phyloP scores from a whole-genome alignment of 2,113 vertebrate genomes.

The Mystacornis crossleyi region DNA sequence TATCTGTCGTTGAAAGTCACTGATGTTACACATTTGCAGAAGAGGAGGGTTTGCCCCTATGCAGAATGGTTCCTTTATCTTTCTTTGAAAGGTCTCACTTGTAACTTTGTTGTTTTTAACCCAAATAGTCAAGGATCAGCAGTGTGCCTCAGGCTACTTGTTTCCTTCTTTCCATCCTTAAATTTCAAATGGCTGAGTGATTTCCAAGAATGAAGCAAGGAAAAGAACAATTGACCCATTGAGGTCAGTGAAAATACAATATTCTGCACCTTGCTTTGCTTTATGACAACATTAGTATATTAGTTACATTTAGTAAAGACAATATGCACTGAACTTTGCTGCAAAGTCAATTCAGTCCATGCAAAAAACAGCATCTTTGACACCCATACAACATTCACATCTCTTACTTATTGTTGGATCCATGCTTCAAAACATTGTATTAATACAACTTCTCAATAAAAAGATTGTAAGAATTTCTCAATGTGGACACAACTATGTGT shows the following conservation, averaged over 20 bases:
- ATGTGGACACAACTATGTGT: accelerated
- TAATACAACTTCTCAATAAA: not conserved
- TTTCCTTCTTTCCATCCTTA: not conserved
- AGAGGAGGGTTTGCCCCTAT: not conserved
- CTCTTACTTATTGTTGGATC: not conserved
- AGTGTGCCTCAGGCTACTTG: not conserved
- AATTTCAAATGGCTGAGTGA: not conserved
- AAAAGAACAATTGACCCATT: not conserved
- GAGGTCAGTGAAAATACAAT: not conserved
- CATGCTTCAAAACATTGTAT: not conserved
- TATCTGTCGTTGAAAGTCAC: not conserved
- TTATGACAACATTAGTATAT: not conserved
- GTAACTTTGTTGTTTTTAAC: not conserved
- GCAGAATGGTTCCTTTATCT: not conserved
- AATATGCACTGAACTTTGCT: not conserved
- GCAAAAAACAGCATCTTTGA: not conserved
- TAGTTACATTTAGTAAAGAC: not conserved
- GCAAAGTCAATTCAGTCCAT: not conserved
- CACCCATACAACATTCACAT: not conserved
- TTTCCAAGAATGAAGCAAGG: not conserved
- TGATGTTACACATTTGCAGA: not conserved
- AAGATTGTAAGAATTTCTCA: not conserved
- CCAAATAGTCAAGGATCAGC: not conserved
- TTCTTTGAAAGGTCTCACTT: not conserved
- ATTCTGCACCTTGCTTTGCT: not conserved